phyloP scores from a whole-genome alignment of 2,888 invertebrate genomes.

The Netelia melanura region DNA sequence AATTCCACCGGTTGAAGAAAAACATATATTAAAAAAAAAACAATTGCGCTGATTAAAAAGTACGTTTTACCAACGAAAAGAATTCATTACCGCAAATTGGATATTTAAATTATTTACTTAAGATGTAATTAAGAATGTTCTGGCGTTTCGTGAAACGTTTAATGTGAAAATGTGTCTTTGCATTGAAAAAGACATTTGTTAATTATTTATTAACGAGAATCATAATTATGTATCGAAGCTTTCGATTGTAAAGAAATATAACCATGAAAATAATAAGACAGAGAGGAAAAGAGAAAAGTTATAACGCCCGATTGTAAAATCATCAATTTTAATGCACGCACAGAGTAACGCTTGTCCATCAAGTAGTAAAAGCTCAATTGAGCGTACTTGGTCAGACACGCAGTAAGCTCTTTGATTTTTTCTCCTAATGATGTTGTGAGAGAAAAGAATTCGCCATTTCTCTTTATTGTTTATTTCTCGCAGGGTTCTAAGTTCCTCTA shows the following conservation, averaged over 20 bases:
- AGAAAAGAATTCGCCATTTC: background rate
- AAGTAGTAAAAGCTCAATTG: constrained; percentile 49
- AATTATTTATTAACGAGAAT: too few relatives aligned
- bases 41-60: background rate
- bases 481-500: background rate
- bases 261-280: background rate
- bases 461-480: background rate
- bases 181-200: too few relatives aligned
- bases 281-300: background rate
- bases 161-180: too few relatives aligned
- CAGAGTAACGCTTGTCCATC: constrained; percentile 4
- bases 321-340: background rate
- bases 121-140: too few relatives aligned
- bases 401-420: constrained; percentile 6
- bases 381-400: constrained; percentile 46
- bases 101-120: too few relatives aligned
- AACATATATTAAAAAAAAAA: constrained; percentile 1
- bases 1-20: background rate
- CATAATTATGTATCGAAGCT: too few relatives aligned
- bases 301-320: constrained; percentile 4
- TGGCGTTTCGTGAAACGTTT: too few relatives aligned
- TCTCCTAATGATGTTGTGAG: background rate
- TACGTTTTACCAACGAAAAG: too few relatives aligned
- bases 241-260: too few relatives aligned
- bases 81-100: too few relatives aligned